Base-by-base conservation (phyloP, 2,113 vertebrate species). In the Oriolus oriolus region DNA sequence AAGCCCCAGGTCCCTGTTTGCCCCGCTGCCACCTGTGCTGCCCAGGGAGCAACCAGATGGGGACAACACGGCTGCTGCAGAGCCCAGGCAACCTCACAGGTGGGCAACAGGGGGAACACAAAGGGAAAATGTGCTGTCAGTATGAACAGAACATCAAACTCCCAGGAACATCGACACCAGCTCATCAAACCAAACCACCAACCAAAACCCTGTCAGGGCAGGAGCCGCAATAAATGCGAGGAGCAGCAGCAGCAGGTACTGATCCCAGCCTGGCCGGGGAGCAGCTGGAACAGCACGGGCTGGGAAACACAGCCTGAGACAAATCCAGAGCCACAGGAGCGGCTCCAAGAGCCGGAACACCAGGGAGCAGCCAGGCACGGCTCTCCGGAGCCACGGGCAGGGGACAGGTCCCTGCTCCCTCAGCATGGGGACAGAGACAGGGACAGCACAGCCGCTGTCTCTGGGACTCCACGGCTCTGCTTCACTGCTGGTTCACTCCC, bases 321-420 rank as follows among this genome's bases (percentile, higher is more conserved):
- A 4, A 13, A 1, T 5, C 42, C 13, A 7, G 35, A 69, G 68
- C 42, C 7, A 1, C 4, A 44, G 44, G 22, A 42, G 26, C 14
- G 54, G 50, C 76, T 37, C 45, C 1, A 11, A 33, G 37, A 74
- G 16, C 52, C 68, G 23, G 37, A 0, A 1, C 52, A 22, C 1
- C 50, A 4, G 30, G 18, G 41, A 41, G 37, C 31, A 11, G 21
- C 63, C 3, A 16, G 7, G 1, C 10, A 1, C 2, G 16, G 54
- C 63, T 76, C 27, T 11, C 53, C n/a, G 78, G 56, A 17, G 22
- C n/a, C 93, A 41, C 27, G 0, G 13, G 49, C 27, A 37, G 23
- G 8, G 2, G 33, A 41, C 18, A 13, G 53, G 0, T 42, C 41
- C 60, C 28, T 31, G 39, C 2, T 15, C 39, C 61, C 39, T 16